Evolutionary conservation across 1,140 invertebrate species (phyloP), one percentile per base, ranked within the genome.

Genomic region (Samia ricini): DNA sequence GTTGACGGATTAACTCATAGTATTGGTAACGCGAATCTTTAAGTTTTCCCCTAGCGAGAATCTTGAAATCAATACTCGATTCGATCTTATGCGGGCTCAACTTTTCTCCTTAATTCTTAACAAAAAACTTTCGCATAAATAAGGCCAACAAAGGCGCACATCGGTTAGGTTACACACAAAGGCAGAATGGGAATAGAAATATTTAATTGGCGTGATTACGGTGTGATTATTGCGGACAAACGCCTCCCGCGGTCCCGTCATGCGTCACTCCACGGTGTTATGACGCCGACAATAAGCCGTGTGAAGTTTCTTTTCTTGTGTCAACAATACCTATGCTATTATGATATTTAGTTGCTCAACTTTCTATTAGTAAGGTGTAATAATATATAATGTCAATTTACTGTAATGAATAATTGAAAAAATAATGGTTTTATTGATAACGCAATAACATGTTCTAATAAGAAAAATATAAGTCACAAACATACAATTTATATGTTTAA

Each of bases 141-240:
- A 63, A 77, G n/a, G 73, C 68, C 67, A 79, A 85, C 81, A 88
- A 83, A 76, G 68, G 74, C 33, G 7, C 33, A 12, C 33, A 42
- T 12, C 33, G 33, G 33, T 42, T 42, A 3, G 15, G n/a, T n/a
- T 42, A 61, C n/a, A n/a, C n/a, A 75, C 72, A 86, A 86, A 83
- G 83, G 77, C 58, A 72, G 72, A 86, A 85, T 79, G 81, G 75
- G 80, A 87, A 89, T 81, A 83, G 87, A 85, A 85, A 89, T 81
- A 87, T 87, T 81, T 87, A 88, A 88, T 87, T 87, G 87, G 85
- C 78, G 74, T 85, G 76, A 86, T 89, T 86, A 85, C 68, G 63
- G 61, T 74, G 74, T 81, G 77, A 84, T 88, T 83, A 83, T 68
- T 60, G 65, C 55, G 66, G 52, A 83, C 79, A 86, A 86, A 89